phyloP scores from a whole-genome alignment of 2,888 invertebrate genomes.

The Leptopilina syphax region DNA sequence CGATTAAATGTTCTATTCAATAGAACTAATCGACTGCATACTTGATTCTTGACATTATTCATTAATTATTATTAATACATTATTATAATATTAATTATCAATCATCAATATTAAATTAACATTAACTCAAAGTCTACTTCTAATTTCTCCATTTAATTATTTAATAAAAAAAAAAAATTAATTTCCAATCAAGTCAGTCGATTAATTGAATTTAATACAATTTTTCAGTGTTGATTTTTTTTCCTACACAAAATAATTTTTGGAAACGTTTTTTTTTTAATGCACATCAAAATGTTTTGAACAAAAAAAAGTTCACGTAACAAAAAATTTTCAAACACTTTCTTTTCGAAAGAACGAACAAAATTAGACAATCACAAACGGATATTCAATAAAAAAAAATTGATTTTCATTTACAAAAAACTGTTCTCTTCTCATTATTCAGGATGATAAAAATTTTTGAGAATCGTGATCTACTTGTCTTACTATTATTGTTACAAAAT shows the following conservation, averaged over 20 bases:
- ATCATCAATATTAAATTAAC: no score
- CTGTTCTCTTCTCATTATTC: neutral
- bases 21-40: no score
- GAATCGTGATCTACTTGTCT: neutral
- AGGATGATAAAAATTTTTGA: neutral
- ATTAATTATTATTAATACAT: no score
- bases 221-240: neutral
- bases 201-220: no score
- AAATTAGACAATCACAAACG: slow-evolving; percentile 15
- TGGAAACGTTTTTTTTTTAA: neutral
- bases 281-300: neutral
- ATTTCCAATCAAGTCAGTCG: no score
- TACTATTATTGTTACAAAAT: neutral
- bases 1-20: no score
- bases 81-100: no score
- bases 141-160: no score
- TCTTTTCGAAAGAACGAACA: neutral
- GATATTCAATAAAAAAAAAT: neutral
- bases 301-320: neutral
- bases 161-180: no score
- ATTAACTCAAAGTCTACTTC: no score
- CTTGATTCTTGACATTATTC: no score
- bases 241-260: neutral
- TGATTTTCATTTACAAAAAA: neutral
- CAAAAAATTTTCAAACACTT: neutral